phyloP scores from a whole-genome alignment of 2,888 invertebrate species.

The Orgyia antiqua region DNA sequence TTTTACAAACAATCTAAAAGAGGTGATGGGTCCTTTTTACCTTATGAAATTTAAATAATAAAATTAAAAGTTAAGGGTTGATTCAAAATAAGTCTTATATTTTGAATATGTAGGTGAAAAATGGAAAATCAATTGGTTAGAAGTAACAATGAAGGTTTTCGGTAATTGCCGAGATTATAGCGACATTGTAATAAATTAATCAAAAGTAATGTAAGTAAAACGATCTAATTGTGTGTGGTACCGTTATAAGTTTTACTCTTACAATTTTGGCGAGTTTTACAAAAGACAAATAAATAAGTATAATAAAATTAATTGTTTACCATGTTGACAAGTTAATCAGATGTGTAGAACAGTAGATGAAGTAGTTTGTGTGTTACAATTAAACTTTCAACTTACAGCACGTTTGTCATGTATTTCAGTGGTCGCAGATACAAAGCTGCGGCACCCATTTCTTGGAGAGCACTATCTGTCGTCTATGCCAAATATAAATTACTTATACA shows the following conservation, averaged over 20 bases:
- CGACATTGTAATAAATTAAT: conserved; percentile 17
- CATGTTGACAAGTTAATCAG: conserved; percentile 32
- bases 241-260: no score
- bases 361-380: conserved; percentile 35
- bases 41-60: conserved; percentile 39
- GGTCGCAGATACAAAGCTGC: conserved; percentile 11
- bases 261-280: conserved; percentile 19
- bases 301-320: conserved; percentile 18
- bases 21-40: conserved; percentile 31
- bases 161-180: conserved; percentile 11
- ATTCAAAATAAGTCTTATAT: no score
- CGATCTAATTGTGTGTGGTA: no score
- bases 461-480: conserved; percentile 34
- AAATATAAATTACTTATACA: conserved; percentile 33
- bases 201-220: conserved; percentile 17
- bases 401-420: conserved; percentile 23
- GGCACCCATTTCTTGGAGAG: conserved; percentile 15
- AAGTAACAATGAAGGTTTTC: conserved; percentile 28
- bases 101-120: conserved; percentile 23
- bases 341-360: conserved; percentile 34
- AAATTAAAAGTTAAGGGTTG: no score
- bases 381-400: conserved; percentile 27
- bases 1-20: conserved; percentile 23
- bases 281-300: conserved; percentile 33
- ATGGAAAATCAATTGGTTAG: conserved; percentile 32